A percentile compares a stretch with the other conserved stretches of the same genome.
Conservation (phyloP, 2,113 vertebrate genomes). For the Scytalopus superciliaris region DNA sequence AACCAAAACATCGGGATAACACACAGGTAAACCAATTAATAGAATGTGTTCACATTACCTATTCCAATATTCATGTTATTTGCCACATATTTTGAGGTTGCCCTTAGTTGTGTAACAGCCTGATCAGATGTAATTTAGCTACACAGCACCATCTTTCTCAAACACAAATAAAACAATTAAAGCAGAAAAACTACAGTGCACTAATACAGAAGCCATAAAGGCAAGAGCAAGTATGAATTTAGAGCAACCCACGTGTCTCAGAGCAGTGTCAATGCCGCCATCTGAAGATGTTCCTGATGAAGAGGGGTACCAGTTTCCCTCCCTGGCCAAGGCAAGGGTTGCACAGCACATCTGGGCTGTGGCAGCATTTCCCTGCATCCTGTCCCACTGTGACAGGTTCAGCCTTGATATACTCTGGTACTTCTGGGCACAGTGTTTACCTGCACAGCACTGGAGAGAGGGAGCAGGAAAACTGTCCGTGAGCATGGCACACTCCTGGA, state of each 20-base stretch:
- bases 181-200: neutral
- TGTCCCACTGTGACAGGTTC: neutral
- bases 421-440: neutral
- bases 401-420: rapidly evolving
- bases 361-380: neutral
- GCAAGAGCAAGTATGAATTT: neutral
- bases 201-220: neutral
- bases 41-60: neutral
- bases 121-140: neutral
- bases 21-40: neutral
- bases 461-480: no score
- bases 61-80: neutral
- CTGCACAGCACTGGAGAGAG: no score
- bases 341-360: neutral
- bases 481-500: no score
- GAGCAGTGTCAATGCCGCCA: neutral
- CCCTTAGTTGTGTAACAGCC: neutral
- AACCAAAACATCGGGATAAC: neutral
- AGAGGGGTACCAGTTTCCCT: neutral
- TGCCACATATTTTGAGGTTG: neutral
- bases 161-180: neutral
- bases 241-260: neutral
- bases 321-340: neutral
- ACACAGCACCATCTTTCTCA: neutral
- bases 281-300: neutral